A percentile compares a stretch with the other conserved stretches of the same genome.
phyloP scores from a whole-genome alignment of 1,140 invertebrate species.

The Drosophila simulans region DNA sequence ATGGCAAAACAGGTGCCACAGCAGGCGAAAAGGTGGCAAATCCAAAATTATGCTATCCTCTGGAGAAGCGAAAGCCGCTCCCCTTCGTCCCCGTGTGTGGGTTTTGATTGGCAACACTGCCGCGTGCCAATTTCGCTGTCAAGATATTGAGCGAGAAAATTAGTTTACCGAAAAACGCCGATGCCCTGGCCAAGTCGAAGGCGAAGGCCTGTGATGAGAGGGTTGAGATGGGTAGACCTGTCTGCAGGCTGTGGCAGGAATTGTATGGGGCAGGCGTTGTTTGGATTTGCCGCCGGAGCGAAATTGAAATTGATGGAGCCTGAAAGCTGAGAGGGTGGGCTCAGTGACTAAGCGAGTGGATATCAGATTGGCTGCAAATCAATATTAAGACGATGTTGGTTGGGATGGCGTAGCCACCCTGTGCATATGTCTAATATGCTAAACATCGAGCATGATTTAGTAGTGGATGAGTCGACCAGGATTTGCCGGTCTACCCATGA shows the following conservation, averaged over 20 bases:
- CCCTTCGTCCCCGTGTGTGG: conserved; percentile 15
- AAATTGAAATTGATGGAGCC: conserved; percentile 84
- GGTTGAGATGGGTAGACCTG: conserved; percentile 15
- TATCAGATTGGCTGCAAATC: conserved; percentile 60
- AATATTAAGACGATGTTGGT: conserved; percentile 42
- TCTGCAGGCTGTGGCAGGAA: conserved; percentile 69
- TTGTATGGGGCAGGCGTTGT: conserved; percentile 79
- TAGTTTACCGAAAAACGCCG: conserved; percentile 81
- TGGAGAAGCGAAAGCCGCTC: background rate
- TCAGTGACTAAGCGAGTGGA: conserved; percentile 40
- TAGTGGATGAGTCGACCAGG: conserved; percentile 35
- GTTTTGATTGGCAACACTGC: conserved; percentile 69
- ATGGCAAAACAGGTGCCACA: conserved; percentile 70
- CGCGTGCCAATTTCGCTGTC: conserved; percentile 84
- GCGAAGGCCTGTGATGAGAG: background rate
- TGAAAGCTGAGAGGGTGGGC: conserved; percentile 37
- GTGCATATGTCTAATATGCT: conserved; percentile 79
- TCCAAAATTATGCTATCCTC: conserved; percentile 30
- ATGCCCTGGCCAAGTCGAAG: conserved; percentile 18
- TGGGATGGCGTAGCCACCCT: conserved; percentile 8
- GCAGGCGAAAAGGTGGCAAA: conserved; percentile 23
- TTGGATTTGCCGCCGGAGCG: conserved; percentile 74
- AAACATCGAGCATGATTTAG: conserved; percentile 73
- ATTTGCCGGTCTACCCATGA: conserved; percentile 39
- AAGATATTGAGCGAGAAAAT: conserved; percentile 84